Base-by-base conservation (phyloP, 2,888 invertebrate species). In the Drosophila paramelanica region DNA sequence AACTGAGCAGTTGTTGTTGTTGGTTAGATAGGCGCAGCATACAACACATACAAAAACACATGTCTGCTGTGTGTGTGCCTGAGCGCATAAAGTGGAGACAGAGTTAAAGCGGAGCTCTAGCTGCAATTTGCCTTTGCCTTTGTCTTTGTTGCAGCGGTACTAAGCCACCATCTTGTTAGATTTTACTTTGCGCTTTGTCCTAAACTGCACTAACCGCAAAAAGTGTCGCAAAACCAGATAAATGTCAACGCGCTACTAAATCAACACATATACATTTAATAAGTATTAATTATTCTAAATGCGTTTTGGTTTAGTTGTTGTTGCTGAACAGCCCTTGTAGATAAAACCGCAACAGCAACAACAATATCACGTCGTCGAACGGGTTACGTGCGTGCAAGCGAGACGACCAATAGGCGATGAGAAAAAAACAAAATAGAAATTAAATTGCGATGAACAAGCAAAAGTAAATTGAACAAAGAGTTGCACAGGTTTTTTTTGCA, bases 391-490 rank as follows among this genome's bases (percentile, higher is more conserved):
- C 39, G 70, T 58, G 67, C 27, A 60, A 78, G 55, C 59, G 76
- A 64, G 79, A 78, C 41, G 60, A 13, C 27, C 59, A 69, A 73
- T 64, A 82, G 33, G 33, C 41, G 42, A 53, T 36, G 42, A 53
- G 36, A 42, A 8, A 42, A 59, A 71, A 67, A 56, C 33, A 67
- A 72, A 60, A 64, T 64, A 55, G 11, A 61, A 66, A 66, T 77
- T 73, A 69, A 79, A 78, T 78, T 58, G 78, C 78, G 72, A 83
- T 86, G 86, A 83, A 83, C 79, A 71, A 68, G 79, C 81, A 73
- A 58, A 75, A 68, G 38, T 45, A 66, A 70, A 71, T 67, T 77
- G 70, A 87, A 83, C 87, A 87, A 83, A 83, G 84, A 74, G 64
- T 55, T 67, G 66, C 74, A 64, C 51, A 61, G 67, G 49, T 68